Evolutionary conservation across 2,888 invertebrate species (phyloP), one percentile per base, ranked within the genome.

Genomic region (Aelia acuminata): DNA sequence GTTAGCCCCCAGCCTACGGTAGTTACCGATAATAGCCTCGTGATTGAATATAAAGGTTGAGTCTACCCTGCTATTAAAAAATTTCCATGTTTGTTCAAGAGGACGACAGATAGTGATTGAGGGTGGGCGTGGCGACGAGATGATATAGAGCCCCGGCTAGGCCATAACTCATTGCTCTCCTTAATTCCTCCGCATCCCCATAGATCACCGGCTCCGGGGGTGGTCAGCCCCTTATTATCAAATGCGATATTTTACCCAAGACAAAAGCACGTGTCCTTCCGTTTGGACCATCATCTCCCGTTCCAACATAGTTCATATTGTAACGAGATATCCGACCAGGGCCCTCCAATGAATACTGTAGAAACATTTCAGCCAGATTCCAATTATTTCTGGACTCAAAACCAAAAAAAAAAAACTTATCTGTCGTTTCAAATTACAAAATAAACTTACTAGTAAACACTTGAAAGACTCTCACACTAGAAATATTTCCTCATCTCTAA

Each of bases 211-310:
- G 39, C 80, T 80, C 80, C 43, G 43, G 80, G 80, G 80, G 80
- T 80, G 80, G 80, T n/a, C 80, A 80, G 80, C 80, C 80, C 80
- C 80, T 80, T 80, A 80, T 80, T 80, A 80, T 80, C 80, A 80
- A 80, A 80, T 80, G 43, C 43, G 43, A 80, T 80, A 80, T 43
- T 80, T 80, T 80, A 80, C 80, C 39, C 39, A 11, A n/a, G 39
- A 39, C n/a, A n/a, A 18, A 22, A 43, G 80, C 80, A 80, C 80
- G 80, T 80, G 80, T 80, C 80, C 39, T 80, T 80, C 80, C 43
- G 43, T 80, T 1, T 63, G 31, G 63, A 31, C 31, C 63, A 63
- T 63, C 63, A 63, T 63, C 63, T 31, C 63, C 63, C 63, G 26
- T 57, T 57, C 57, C 53, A 13, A 3, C 57, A 15, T 5, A 57